Conservation (phyloP, 1,140 invertebrate genomes). For the Lethrus apterus region DNA sequence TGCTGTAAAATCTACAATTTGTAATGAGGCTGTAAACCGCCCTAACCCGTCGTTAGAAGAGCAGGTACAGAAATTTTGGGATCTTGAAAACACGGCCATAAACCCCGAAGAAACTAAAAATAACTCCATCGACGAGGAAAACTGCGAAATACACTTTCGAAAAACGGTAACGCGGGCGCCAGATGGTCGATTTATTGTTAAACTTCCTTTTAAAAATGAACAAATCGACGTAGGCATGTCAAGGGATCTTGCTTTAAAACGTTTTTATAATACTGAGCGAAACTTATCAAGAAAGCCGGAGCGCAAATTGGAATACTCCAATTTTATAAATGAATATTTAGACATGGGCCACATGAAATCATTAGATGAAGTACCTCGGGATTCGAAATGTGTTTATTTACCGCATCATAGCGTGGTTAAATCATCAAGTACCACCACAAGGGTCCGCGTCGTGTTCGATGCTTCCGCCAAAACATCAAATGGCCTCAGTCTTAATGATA, state of each 20-base stretch:
- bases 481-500: slow-evolving; percentile 28
- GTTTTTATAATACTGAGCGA: slow-evolving; percentile 13
- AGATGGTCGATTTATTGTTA: slow-evolving; percentile 15
- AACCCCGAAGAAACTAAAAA: no score
- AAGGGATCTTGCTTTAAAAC: neutral
- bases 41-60: neutral
- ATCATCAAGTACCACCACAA: slow-evolving; percentile 30
- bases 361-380: neutral
- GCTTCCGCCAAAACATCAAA: slow-evolving; percentile 23
- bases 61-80: slow-evolving; percentile 14
- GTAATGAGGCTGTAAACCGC: slow-evolving; percentile 14
- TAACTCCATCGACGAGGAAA: slow-evolving; percentile 4
- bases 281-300: slow-evolving; percentile 15
- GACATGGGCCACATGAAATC: slow-evolving; percentile 34
- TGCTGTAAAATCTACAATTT: slow-evolving; percentile 14
- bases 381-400: slow-evolving; percentile 18
- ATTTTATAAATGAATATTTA: slow-evolving; percentile 18
- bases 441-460: slow-evolving; percentile 24
- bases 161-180: neutral
- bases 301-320: slow-evolving; percentile 10
- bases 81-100: slow-evolving; percentile 12
- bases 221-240: slow-evolving; percentile 15
- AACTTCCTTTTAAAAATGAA: slow-evolving; percentile 14
- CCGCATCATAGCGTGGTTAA: slow-evolving; percentile 37
- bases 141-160: slow-evolving; percentile 17